Evolutionary conservation across 2,888 invertebrate species (phyloP), one percentile per base, ranked within the genome.

Genomic region (Bibio marci): DNA sequence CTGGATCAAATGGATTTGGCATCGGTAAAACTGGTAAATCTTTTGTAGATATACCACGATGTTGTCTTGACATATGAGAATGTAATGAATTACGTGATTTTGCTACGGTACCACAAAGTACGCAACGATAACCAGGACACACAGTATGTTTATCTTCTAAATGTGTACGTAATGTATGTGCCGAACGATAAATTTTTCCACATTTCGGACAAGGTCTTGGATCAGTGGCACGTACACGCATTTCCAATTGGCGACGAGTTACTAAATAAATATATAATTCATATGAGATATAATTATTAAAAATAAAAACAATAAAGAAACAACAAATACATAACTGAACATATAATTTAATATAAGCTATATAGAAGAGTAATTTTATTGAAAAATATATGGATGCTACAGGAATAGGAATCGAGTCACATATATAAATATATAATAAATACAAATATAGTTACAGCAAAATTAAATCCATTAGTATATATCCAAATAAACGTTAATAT

Each of bases 51-150:
- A 90, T 88, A 45, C 88, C 90, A 41, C 90, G 76, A 61, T 90
- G 90, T 56, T 90, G 90, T 35, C 90, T 75, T 43, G 85, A 86
- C 90, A 90, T 90, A 63, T 90, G 90, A 41, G 88, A 88, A 65
- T 90, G 90, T 39, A 90, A 67, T 1, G 87, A 87, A 63, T 90
- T 90, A 47, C 90, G 73, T 1, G 86, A 87, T 62, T 90, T 90
- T 33, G 90, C 90, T 42, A 90, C 88, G 1, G 90, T 90, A 44
- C 90, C 88, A 60, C 90, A 90, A 2, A 90, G 67, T 3, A 88
- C 88, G 60, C 90, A 90, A 38, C 90, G 73, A 57, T 88, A 90
- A 38, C 90, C 90, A 1, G 87, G 87, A 56, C 90, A 90, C 52
- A 88, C 78, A 27, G 90, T 90, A 61, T 90, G 90, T 57, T 90